phyloP scores from a whole-genome alignment of 2,797 vertebrate species.

The Phalanger gymnotis region DNA sequence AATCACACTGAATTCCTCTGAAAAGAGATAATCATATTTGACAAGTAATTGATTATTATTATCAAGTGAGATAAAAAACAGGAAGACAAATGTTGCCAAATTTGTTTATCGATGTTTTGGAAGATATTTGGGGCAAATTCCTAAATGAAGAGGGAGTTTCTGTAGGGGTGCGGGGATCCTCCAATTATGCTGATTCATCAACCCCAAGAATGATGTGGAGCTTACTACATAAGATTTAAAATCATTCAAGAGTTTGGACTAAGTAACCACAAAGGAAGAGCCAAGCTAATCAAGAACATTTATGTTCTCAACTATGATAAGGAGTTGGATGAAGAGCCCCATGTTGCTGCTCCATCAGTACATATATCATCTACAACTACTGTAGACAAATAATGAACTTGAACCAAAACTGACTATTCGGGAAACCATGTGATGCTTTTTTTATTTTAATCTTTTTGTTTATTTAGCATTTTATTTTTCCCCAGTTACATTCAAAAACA shows the following conservation, averaged over 20 bases:
- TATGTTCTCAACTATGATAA: neutral
- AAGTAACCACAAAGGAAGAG: neutral
- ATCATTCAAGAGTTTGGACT: neutral
- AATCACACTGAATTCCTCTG: neutral
- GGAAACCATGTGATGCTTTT: neutral
- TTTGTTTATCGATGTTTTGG: neutral
- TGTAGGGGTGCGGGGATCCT: too few relatives aligned
- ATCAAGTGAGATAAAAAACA: neutral
- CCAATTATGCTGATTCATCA: neutral
- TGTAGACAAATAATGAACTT: neutral
- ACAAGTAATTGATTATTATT: neutral
- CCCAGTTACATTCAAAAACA: too few relatives aligned
- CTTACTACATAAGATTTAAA: neutral
- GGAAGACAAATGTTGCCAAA: neutral
- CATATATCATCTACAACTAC: neutral
- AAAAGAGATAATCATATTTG: neutral
- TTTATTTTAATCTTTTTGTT: too few relatives aligned
- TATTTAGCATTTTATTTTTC: too few relatives aligned
- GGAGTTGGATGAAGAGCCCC: neutral
- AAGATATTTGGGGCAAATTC: neutral
- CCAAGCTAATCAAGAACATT: neutral
- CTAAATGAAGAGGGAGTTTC: neutral
- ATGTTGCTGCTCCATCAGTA: neutral
- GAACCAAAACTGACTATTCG: too few relatives aligned
- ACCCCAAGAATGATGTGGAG: neutral